These are phyloP conservation scores for Coelopa frigida DNA, from an alignment of 1,140 invertebrate species.

Conservation along the genomic window DNA sequence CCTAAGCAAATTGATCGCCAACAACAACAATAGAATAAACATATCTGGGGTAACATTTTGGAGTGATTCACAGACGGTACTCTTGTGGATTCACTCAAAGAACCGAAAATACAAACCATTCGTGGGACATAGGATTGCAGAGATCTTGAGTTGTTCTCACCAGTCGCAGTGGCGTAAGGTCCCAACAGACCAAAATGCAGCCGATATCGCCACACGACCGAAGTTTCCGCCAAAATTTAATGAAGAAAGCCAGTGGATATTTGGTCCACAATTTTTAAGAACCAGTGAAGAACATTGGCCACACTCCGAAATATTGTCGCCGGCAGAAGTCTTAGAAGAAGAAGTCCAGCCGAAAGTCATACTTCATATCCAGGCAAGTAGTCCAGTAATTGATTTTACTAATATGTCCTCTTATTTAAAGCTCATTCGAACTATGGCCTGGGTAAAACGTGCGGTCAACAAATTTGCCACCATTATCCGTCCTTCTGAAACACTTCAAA, in stretches of 20 bases:
- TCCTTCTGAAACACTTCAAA: too few relatives aligned
- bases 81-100: constrained; percentile 29
- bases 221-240: not conserved
- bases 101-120: constrained; percentile 34
- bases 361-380: not conserved
- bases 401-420: constrained; percentile 1
- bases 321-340: not conserved
- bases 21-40: constrained; percentile 3
- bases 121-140: constrained; percentile 39
- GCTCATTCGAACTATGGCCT: not conserved
- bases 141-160: constrained; percentile 31
- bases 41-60: constrained; percentile 20
- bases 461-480: too few relatives aligned
- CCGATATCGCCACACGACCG: constrained; percentile 22
- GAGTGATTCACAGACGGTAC: constrained; percentile 33
- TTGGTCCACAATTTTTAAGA: constrained; percentile 18
- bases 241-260: constrained; percentile 12
- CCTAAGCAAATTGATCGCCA: constrained; percentile 1
- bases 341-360: too few relatives aligned
- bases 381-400: not conserved
- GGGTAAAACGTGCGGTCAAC: constrained; percentile 1
- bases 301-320: not conserved
- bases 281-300: constrained; percentile 15
- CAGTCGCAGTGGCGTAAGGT: constrained; percentile 20
- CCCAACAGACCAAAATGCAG: constrained; percentile 25